Percentiles rank a stretch among this genome's conserved stretches.
phyloP scores from a whole-genome alignment of 2,888 invertebrate genomes.

The Pandemis corylana region DNA sequence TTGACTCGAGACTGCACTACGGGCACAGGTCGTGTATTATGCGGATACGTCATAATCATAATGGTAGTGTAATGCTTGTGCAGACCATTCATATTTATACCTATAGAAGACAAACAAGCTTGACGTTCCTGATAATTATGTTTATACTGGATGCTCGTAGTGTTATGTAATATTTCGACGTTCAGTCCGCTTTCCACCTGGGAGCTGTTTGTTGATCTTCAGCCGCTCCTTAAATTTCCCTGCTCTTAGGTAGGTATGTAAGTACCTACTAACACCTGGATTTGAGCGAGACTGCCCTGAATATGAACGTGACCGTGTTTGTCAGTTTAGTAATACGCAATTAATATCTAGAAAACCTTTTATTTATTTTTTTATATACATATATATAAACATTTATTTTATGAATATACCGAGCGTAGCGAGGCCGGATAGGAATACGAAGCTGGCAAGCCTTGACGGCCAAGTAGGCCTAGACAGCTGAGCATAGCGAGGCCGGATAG shows the following conservation, averaged over 20 bases:
- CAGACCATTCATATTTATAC: background rate
- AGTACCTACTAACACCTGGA: background rate
- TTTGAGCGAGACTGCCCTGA: background rate
- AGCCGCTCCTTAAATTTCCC: background rate
- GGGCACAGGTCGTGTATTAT: conserved; percentile 27
- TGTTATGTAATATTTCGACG: background rate
- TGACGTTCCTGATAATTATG: background rate
- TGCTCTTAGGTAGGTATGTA: background rate
- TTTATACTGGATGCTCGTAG: background rate
- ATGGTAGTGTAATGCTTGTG: background rate
- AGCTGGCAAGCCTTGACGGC: too few relatives aligned
- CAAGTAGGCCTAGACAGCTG: too few relatives aligned
- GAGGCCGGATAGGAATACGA: too few relatives aligned
- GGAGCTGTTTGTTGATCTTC: background rate
- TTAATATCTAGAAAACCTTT: too few relatives aligned
- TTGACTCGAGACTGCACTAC: conserved; percentile 29
- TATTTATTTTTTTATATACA: too few relatives aligned
- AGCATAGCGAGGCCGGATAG: too few relatives aligned
- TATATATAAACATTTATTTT: too few relatives aligned
- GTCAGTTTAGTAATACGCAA: too few relatives aligned
- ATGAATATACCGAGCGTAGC: too few relatives aligned
- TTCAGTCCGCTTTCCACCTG: background rate
- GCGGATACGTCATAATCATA: conserved; percentile 18
- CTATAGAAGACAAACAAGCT: background rate
- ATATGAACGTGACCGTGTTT: background rate